Evolutionary conservation across 2,888 invertebrate genomes (phyloP).

Genomic region (Aquatica leii): DNA sequence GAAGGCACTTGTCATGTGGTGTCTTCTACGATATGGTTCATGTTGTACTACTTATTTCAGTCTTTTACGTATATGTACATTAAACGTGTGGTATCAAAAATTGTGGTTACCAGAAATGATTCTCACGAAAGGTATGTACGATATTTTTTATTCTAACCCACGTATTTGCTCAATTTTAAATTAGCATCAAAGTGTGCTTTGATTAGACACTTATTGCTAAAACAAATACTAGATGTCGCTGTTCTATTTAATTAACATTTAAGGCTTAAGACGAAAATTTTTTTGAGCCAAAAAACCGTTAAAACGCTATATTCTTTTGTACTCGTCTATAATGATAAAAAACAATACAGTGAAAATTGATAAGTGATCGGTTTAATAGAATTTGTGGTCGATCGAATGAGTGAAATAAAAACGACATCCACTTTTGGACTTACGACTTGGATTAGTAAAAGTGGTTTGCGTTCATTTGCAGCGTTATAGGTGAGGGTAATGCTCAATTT

Average conservation of each 20-base stretch:
- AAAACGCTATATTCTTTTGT: too few relatives aligned
- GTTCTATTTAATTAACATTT: too few relatives aligned
- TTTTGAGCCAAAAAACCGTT: too few relatives aligned
- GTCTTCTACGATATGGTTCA: constrained; percentile 41
- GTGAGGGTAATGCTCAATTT: constrained; percentile 46
- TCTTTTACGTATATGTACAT: constrained; percentile 8
- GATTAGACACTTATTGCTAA: too few relatives aligned
- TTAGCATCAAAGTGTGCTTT: too few relatives aligned
- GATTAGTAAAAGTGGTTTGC: constrained; percentile 29
- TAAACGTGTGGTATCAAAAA: not conserved
- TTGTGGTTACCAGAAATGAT: not conserved
- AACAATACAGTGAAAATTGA: too few relatives aligned
- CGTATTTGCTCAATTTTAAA: too few relatives aligned
- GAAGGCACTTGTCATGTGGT: constrained; percentile 45
- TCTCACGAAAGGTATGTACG: not conserved
- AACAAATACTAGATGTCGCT: too few relatives aligned
- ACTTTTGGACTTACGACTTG: constrained; percentile 18
- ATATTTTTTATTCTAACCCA: too few relatives aligned
- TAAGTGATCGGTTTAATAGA: constrained; percentile 5
- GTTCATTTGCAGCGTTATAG: constrained; percentile 55
- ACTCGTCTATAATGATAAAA: too few relatives aligned
- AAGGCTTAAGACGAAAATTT: too few relatives aligned
- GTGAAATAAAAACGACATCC: constrained; percentile 26
- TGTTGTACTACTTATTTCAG: not conserved
- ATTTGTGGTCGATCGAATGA: constrained; percentile 9